phyloP scores from a whole-genome alignment of 2,113 vertebrate genomes.

The Oriolus oriolus region DNA sequence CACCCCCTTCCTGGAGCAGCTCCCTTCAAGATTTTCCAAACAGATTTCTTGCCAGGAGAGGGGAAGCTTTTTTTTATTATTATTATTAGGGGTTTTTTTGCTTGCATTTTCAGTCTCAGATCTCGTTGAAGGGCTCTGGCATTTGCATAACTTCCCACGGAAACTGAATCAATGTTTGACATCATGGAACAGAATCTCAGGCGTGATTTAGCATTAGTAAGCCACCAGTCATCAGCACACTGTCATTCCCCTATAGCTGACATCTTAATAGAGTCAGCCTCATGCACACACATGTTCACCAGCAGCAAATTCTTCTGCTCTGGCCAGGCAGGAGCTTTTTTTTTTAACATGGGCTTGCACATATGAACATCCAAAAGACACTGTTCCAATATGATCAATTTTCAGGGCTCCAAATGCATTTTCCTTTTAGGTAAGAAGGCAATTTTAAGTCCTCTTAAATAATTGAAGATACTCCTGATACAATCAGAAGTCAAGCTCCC shows the following conservation, averaged over 20 bases:
- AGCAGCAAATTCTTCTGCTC: neutral
- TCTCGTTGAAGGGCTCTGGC: conserved; percentile 28
- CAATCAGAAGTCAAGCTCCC: conserved; percentile 66
- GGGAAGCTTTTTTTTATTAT: neutral
- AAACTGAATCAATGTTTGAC: conserved; percentile 66
- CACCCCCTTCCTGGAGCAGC: neutral
- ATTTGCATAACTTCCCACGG: conserved; percentile 64
- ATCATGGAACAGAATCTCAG: conserved; percentile 54
- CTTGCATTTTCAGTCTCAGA: neutral
- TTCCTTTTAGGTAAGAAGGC: conserved; percentile 22
- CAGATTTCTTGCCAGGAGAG: neutral
- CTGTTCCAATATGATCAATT: neutral
- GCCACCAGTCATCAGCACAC: conserved; percentile 46
- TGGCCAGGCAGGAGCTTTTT: neutral
- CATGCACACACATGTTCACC: conserved; percentile 1
- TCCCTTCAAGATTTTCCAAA: neutral
- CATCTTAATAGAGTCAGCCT: conserved; percentile 40
- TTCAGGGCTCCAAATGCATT: neutral
- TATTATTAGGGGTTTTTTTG: neutral
- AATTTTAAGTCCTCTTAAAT: conserved; percentile 62
- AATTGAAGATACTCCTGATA: conserved; percentile 66
- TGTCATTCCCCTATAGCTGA: conserved; percentile 39
- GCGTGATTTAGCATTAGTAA: conserved; percentile 56
- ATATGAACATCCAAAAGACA: neutral
- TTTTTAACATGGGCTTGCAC: neutral